Conservation (phyloP, 2,888 invertebrate species). For the Frankliniella intonsa region DNA sequence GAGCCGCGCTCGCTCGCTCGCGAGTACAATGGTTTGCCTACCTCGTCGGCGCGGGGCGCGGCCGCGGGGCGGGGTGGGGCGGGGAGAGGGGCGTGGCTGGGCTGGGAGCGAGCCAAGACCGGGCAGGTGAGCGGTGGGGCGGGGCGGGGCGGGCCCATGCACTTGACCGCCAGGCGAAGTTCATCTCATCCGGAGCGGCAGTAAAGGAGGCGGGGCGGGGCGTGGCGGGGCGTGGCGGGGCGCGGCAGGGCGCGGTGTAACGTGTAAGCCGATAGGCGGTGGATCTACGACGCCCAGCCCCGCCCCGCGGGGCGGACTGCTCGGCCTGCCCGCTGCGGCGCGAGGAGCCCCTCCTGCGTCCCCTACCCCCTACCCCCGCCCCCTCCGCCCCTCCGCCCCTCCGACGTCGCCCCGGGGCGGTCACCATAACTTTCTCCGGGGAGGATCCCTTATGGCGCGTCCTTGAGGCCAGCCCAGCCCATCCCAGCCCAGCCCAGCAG, state of each 20-base stretch:
- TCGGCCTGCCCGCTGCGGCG: no score
- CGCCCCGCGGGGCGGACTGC: no score
- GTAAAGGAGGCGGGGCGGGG: not conserved
- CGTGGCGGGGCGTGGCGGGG: not conserved
- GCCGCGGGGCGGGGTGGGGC: no score
- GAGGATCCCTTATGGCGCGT: not conserved
- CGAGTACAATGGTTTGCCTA: no score
- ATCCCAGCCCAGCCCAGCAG: no score
- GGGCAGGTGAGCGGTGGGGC: not conserved
- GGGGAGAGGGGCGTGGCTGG: no score
- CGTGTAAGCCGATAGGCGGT: not conserved
- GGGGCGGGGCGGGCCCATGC: not conserved
- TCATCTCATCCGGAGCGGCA: not conserved
- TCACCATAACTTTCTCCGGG: constrained; percentile 20
- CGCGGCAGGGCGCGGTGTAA: not conserved
- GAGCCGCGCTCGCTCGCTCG: no score
- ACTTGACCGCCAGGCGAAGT: not conserved
- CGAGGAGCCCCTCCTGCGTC: not conserved
- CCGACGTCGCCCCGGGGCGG: not conserved
- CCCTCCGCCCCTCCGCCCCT: not conserved
- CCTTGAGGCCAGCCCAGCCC: not conserved
- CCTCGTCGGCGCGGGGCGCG: no score
- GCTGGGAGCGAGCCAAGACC: not conserved
- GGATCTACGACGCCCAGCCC: not conserved
- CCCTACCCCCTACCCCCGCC: not conserved